Conservation (phyloP, 2,888 invertebrate species). For the Heliconius sara region DNA sequence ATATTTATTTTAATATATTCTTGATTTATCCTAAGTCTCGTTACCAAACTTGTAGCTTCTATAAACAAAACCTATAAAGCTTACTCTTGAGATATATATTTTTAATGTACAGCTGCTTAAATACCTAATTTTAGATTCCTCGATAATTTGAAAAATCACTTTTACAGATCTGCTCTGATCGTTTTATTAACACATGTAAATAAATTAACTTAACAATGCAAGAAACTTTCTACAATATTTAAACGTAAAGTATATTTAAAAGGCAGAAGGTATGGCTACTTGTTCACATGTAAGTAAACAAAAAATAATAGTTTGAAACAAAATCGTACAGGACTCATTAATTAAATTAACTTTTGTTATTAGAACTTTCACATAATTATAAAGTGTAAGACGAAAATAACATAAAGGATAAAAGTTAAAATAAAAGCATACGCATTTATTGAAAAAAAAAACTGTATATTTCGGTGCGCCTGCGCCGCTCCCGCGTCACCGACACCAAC, state of each 20-base stretch:
- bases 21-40: background rate
- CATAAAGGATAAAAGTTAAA: conserved; percentile 4
- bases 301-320: background rate
- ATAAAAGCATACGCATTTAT: conserved; percentile 32
- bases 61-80: no score
- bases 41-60: background rate
- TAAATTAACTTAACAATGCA: background rate
- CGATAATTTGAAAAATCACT: background rate
- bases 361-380: background rate
- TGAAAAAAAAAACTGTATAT: conserved; percentile 42
- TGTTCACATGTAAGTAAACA: background rate
- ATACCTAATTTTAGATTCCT: background rate
- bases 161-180: background rate
- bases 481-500: conserved; percentile 48
- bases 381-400: background rate
- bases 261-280: background rate
- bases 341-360: background rate
- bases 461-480: conserved; percentile 39
- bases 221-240: background rate
- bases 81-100: no score
- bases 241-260: background rate
- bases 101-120: no score
- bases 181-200: background rate
- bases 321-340: background rate
- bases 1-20: background rate